phyloP scores from a whole-genome alignment of 2,888 invertebrate genomes.

The Mylabris sibirica region DNA sequence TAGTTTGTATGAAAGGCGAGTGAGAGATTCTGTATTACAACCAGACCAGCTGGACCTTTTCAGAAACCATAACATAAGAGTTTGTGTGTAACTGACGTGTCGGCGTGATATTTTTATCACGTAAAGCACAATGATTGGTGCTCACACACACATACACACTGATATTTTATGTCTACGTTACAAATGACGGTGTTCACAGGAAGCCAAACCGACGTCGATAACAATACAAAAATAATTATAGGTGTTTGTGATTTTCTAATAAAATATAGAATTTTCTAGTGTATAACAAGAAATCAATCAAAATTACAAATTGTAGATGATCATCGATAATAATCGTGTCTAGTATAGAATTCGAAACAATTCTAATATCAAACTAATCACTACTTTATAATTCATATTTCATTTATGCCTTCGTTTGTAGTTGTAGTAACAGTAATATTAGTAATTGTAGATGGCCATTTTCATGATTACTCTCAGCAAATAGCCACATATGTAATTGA shows the following conservation, averaged over 20 bases:
- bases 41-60: conserved; percentile 11
- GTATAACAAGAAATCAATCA: background rate
- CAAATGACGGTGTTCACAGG: background rate
- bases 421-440: background rate
- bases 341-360: conserved; percentile 3
- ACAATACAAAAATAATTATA: background rate
- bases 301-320: background rate
- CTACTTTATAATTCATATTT: background rate
- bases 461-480: background rate
- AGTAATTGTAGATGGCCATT: too few species aligned
- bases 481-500: background rate
- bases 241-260: background rate
- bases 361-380: conserved; percentile 4
- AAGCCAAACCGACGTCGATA: background rate
- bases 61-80: conserved; percentile 4
- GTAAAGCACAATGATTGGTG: conserved; percentile 16
- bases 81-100: background rate
- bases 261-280: background rate
- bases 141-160: too few species aligned
- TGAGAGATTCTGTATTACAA: background rate
- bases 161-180: background rate
- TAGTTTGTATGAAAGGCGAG: conserved; percentile 1
- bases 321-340: background rate
- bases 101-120: conserved; percentile 24
- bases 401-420: background rate